Base-by-base conservation (phyloP, 1,140 invertebrate species). In the Acromyrmex charruanus region DNA sequence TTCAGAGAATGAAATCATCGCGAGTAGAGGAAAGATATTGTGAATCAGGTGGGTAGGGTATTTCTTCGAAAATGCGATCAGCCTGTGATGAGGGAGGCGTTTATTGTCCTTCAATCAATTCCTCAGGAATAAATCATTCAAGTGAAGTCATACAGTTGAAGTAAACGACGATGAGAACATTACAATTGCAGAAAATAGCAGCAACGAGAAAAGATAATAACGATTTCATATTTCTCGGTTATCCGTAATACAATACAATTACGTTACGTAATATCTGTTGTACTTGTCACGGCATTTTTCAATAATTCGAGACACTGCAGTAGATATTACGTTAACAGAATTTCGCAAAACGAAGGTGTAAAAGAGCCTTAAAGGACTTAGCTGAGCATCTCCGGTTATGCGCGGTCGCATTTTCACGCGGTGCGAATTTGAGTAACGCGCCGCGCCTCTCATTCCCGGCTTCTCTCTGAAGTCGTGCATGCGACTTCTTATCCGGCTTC, bases 381-480 rank as follows among this genome's bases (percentile, higher is more conserved):
- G 44, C 18, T 28, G 28, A 79, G 14, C n/a, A 39, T 21, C 53
- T 74, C 18, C 80, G 25, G 68, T 55, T 74, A 49, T 18, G 61
- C 65, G 14, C 18, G 39, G 31, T 18, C 51, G 55, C 85, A 84
- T 72, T 84, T 44, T 63, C 65, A 18, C 55, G 31, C 59, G 7
- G 28, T 35, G 79, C 25, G 16, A 87, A 84, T 87, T 87, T 74
- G 66, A 86, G 85, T 44, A 66, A 75, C 69, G 53, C 28, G 55
- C 31, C 77, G 21, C 31, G 31, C 31, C 63, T 51, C 51, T 44
- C 31, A 61, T 81, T 82, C 39, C 49, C 25, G 53, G 79, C 35
- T 31, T 44, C 35, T 59, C 49, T 74, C 66, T 25, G 16, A 82
- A 74, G 69, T 75, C 80, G 39, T 51, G 39, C 69, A 28, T n/a